Evolutionary conservation across 53 echinoderm and acorn worm species (phyloP), one percentile per base, ranked within the genome.

Genomic region (Temnopleurus reevesii): DNA sequence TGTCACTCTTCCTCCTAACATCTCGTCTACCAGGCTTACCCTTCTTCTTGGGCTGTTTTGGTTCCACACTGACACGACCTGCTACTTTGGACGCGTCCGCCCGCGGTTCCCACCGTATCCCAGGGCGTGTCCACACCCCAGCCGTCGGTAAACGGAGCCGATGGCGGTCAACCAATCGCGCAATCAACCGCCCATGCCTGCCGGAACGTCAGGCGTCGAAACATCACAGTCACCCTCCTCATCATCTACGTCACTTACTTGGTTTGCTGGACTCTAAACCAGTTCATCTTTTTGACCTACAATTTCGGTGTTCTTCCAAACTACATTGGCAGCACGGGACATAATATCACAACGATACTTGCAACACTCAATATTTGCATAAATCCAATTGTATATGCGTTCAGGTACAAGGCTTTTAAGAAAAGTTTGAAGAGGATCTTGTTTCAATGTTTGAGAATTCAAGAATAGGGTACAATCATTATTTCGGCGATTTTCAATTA

Each of bases 241-340:
- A 88, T 92, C 31, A 89, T 96, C 23, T 96, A 86, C 38, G 38
- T 94, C 29, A 76, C 88, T 10, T 96, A 92, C 84, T 53, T 95
- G 27, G 90, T 95, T 63, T 95, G 95, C 89, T 95, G 95, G 95
- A 90, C 93, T 0, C 92, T 89, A 5, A 89, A 95, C 64, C 95
- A 95, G 51, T 90, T 91, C 57, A 91, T 86, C 2, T 95, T 95
- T 58, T 80, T 95, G 21, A 91, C 91, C 91, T 93, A 86, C 82
- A 95, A 93, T 59, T 92, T 92, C 38, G 93, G 95, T 2, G 18
- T 44, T 0, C 89, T 87, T 5, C 55, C 27, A 12, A 6, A 93
- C 19, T 65, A 92, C 46, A 55, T 92, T 27, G 91, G 90, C 12
- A 89, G 92, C n/a, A 53, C 59, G 6, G 77, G 84, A 19, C 84